Evolutionary conservation across 2,888 invertebrate species (phyloP).

Genomic region (Glomeris marginata): DNA sequence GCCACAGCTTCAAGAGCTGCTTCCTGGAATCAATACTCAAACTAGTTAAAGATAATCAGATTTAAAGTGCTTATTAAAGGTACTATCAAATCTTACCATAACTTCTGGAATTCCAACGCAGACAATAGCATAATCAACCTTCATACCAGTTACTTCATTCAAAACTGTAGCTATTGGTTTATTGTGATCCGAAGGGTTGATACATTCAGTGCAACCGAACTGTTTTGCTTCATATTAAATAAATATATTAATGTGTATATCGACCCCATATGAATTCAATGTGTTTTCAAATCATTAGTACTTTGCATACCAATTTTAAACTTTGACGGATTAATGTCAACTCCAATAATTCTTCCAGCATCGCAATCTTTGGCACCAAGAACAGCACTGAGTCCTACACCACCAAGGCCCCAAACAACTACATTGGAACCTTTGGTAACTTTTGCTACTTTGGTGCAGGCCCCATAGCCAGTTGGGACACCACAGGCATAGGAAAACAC

Average conservation of each 20-base stretch:
- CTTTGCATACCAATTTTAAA: slow-evolving; percentile 30
- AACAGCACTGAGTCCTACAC: slow-evolving; percentile 27
- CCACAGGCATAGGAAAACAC: slow-evolving; percentile 28
- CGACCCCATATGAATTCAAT: slow-evolving; percentile 23
- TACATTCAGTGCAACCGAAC: slow-evolving; percentile 30
- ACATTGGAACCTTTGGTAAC: slow-evolving; percentile 23
- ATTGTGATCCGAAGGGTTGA: slow-evolving; percentile 29
- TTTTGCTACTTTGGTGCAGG: slow-evolving; percentile 27
- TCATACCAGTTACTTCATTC: slow-evolving; percentile 30
- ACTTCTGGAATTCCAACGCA: too few species aligned
- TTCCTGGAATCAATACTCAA: too few species aligned
- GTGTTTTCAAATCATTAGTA: too few species aligned
- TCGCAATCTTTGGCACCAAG: slow-evolving; percentile 29
- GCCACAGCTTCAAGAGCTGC: too few species aligned
- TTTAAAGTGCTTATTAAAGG: too few species aligned
- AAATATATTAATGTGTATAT: slow-evolving; percentile 23
- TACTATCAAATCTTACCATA: too few species aligned
- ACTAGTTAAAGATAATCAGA: too few species aligned
- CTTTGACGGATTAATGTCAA: slow-evolving; percentile 27
- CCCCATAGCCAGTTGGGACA: slow-evolving; percentile 32
- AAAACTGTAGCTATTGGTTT: slow-evolving; percentile 29
- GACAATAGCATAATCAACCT: slow-evolving; percentile 20
- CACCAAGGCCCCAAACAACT: slow-evolving; percentile 29
- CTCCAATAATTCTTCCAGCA: slow-evolving; percentile 28
- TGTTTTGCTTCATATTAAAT: slow-evolving; percentile 20